These are phyloP conservation scores for Exaiptasia diaphana DNA, from an alignment of 64 coral and sea anemone genomes.

Conservation along the genomic window DNA sequence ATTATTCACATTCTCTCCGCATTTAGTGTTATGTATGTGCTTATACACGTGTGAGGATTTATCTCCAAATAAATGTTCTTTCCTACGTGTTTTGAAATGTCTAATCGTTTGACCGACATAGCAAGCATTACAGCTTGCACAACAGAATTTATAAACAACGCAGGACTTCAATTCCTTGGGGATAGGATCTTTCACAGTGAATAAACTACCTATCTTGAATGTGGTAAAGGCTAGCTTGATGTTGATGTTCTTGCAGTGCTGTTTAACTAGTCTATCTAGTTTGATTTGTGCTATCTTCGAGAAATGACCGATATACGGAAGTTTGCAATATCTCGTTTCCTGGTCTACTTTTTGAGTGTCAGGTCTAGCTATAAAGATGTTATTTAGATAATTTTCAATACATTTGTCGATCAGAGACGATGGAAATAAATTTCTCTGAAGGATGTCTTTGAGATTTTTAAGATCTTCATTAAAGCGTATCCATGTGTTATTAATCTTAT, in stretches of 20 bases:
- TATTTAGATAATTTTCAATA: not conserved
- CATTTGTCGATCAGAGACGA: not conserved
- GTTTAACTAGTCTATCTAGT: conserved; percentile 16
- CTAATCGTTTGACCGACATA: conserved; percentile 47
- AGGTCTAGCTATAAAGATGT: not conserved
- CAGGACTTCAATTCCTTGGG: conserved; percentile 11
- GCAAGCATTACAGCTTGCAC: conserved; percentile 55
- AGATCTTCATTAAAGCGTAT: not conserved
- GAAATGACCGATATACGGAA: conserved; percentile 16
- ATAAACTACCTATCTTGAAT: conserved; percentile 10
- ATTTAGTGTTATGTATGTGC: conserved; percentile 36
- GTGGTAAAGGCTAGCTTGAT: conserved; percentile 1
- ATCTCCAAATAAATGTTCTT: conserved; percentile 38
- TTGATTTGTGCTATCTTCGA: conserved; percentile 2
- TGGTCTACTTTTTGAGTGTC: not conserved
- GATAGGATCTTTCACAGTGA: conserved; percentile 47
- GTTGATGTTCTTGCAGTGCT: conserved; percentile 28
- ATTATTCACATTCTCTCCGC: not conserved
- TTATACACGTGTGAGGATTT: conserved; percentile 55
- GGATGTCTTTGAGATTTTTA: not conserved
- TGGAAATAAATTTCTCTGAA: conserved; percentile 9
- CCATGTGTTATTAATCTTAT: conserved; percentile 22
- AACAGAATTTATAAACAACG: conserved; percentile 52
- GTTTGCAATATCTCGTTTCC: conserved; percentile 18
- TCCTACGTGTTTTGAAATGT: conserved; percentile 37